These are phyloP conservation scores for Cylas formicarius DNA, from an alignment of 1,140 invertebrate species.

Conservation along the genomic window DNA sequence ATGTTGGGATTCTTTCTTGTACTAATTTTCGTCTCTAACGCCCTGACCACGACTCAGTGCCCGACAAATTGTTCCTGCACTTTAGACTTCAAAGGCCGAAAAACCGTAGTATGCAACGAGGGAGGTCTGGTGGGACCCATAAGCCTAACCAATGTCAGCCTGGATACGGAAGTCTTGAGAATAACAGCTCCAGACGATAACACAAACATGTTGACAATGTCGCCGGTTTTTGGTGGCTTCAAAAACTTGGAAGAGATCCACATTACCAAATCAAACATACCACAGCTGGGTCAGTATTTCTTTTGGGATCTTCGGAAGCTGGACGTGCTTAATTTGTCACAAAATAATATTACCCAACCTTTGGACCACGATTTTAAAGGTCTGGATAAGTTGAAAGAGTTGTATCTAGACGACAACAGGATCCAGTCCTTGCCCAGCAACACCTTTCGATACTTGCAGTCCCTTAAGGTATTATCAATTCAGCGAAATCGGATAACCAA, in stretches of 20 bases:
- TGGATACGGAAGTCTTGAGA: conserved; percentile 56
- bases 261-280: conserved; percentile 67
- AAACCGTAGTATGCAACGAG: conserved; percentile 42
- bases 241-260: conserved; percentile 63
- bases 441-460: conserved; percentile 61
- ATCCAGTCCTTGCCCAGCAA: conserved; percentile 65
- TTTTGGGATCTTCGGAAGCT: conserved; percentile 68
- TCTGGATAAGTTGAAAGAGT: conserved; percentile 66
- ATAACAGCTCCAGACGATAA: conserved; percentile 58
- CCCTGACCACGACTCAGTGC: conserved; percentile 43
- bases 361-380: conserved; percentile 76
- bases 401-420: conserved; percentile 80
- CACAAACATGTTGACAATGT: conserved; percentile 64
- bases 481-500: conserved; percentile 62
- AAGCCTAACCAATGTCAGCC: conserved; percentile 53
- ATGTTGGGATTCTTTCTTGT: conserved; percentile 35
- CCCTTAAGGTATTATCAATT: conserved; percentile 60
- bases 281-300: conserved; percentile 68
- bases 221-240: conserved; percentile 63
- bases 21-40: conserved; percentile 41
- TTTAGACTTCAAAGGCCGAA: conserved; percentile 32
- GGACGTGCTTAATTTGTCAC: conserved; percentile 60
- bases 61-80: conserved; percentile 34
- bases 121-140: conserved; percentile 55
- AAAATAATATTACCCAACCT: conserved; percentile 69